Evolutionary conservation across 2,888 invertebrate species (phyloP).

Genomic region (Drosophila subsilvestris): DNA sequence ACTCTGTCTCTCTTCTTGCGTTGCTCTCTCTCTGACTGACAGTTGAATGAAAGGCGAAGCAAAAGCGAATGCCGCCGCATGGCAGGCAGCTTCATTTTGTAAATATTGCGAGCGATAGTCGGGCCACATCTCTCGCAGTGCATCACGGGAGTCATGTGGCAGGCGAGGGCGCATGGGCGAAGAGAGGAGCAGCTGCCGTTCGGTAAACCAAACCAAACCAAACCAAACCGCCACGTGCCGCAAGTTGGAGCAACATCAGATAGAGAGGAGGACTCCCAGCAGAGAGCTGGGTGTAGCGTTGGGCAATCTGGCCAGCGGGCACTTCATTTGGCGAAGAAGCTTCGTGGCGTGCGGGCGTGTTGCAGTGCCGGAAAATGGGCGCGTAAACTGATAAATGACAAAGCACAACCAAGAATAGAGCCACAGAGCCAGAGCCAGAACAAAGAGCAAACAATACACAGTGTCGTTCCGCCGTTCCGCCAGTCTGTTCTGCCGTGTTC

Average conservation of each 20-base stretch:
- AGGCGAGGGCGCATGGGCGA: slow-evolving; percentile 36
- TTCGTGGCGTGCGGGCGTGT: slow-evolving; percentile 82
- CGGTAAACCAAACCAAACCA: background rate
- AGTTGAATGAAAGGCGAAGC: slow-evolving; percentile 73
- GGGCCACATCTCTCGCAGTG: slow-evolving; percentile 10
- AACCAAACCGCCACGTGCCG: slow-evolving; percentile 18
- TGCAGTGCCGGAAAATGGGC: slow-evolving; percentile 70
- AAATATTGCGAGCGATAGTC: slow-evolving; percentile 62
- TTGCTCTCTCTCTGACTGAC: slow-evolving; percentile 44
- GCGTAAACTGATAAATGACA: slow-evolving; percentile 65
- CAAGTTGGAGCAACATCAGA: slow-evolving; percentile 8
- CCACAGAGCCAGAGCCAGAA: slow-evolving; percentile 6
- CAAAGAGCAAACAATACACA: slow-evolving; percentile 30
- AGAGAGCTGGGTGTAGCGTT: background rate
- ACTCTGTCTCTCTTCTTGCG: background rate
- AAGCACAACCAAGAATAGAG: slow-evolving; percentile 34
- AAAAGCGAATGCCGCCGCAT: slow-evolving; percentile 52
- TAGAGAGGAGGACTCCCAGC: slow-evolving; percentile 30
- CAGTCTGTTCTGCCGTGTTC: background rate
- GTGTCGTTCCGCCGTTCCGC: slow-evolving; percentile 14
- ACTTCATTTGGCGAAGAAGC: slow-evolving; percentile 83
- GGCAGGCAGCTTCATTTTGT: slow-evolving; percentile 69
- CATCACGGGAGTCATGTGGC: slow-evolving; percentile 27
- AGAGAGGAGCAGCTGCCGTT: slow-evolving; percentile 13
- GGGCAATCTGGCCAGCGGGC: slow-evolving; percentile 71